These are phyloP conservation scores for Equus przewalskii DNA, from an alignment of 2,113 vertebrate genomes.

Conservation along the genomic window DNA sequence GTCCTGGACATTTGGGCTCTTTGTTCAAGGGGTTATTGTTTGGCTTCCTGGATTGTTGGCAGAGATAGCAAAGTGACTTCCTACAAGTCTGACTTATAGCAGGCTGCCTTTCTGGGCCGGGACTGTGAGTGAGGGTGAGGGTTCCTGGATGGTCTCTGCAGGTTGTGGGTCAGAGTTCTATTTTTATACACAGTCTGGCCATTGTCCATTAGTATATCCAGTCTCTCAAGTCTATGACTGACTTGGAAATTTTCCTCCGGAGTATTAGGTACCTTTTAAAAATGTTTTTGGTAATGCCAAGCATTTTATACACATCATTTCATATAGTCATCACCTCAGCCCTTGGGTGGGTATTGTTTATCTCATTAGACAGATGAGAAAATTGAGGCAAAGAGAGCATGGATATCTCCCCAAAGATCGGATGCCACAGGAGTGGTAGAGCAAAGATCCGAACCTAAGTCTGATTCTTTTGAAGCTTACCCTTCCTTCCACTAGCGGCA, in stretches of 20 bases:
- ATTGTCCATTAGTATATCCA: not conserved
- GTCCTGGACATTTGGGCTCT: not conserved
- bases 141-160: not conserved
- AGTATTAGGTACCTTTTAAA: not conserved
- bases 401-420: not conserved
- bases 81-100: not conserved
- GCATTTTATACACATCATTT: not conserved
- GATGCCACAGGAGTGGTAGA: not conserved
- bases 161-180: not conserved
- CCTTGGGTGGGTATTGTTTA: not conserved
- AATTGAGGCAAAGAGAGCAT: not conserved
- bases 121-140: not conserved
- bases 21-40: not conserved
- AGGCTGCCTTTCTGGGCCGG: not conserved
- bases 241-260: not conserved
- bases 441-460: not conserved
- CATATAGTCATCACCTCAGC: not conserved
- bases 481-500: accelerated
- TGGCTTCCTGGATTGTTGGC: not conserved
- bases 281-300: not conserved
- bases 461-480: not conserved
- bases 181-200: not conserved
- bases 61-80: not conserved
- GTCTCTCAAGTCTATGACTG: not conserved
- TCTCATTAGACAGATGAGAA: not conserved